Conservation (phyloP, 2,888 invertebrate species). For the Elaeidobius kamerunicus region DNA sequence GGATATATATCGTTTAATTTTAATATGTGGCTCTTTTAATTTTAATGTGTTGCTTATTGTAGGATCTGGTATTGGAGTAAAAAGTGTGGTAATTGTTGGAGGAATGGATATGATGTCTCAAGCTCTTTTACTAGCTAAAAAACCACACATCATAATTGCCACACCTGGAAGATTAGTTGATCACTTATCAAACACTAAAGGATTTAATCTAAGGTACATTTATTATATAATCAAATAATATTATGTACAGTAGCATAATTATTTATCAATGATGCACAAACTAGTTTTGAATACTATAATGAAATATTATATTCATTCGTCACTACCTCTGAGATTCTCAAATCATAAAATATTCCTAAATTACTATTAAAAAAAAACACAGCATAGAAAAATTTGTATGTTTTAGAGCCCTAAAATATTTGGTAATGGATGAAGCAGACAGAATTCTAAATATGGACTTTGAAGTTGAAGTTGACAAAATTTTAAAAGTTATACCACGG, state of each 20-base stretch:
- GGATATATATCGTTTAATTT: no score
- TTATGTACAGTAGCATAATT: slow-evolving; percentile 44
- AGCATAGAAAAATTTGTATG: not conserved
- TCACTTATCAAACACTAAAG: slow-evolving; percentile 97
- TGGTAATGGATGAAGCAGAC: slow-evolving; percentile 99
- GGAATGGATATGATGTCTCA: slow-evolving; percentile 99
- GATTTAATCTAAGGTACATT: slow-evolving; percentile 66
- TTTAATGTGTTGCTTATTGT: slow-evolving; percentile 23
- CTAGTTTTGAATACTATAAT: slow-evolving; percentile 18
- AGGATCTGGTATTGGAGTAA: slow-evolving; percentile 89
- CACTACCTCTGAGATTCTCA: slow-evolving; percentile 30
- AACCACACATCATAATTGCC: slow-evolving; percentile 95
- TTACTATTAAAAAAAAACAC: slow-evolving; percentile 17
- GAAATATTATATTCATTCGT: slow-evolving; percentile 26
- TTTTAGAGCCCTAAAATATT: slow-evolving; percentile 40
- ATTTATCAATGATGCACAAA: slow-evolving; percentile 20
- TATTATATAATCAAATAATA: slow-evolving; percentile 57
- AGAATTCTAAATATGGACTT: slow-evolving; percentile 99
- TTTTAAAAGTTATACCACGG: slow-evolving; percentile 85
- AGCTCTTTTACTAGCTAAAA: slow-evolving; percentile 84
- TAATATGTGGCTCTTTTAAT: no score
- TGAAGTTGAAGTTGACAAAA: slow-evolving; percentile 96
- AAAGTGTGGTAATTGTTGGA: slow-evolving; percentile 95
- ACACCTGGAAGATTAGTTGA: slow-evolving; percentile 95
- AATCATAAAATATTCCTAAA: not conserved